These are phyloP conservation scores for Enteromius trimaculatus DNA, from an alignment of 2,797 vertebrate species.

Conservation along the genomic window DNA sequence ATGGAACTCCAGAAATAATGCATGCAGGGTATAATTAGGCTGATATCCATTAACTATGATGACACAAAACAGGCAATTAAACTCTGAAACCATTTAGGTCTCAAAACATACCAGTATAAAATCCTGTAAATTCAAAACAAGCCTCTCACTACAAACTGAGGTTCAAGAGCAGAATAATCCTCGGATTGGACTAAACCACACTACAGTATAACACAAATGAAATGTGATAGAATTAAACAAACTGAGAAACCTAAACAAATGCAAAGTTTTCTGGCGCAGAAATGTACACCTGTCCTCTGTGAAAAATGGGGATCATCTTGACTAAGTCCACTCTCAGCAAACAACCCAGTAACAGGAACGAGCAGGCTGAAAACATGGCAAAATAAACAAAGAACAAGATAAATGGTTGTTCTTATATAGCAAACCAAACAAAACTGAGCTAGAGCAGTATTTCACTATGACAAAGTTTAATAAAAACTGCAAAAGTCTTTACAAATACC, in stretches of 20 bases:
- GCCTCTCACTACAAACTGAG: not conserved
- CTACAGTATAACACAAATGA: not conserved
- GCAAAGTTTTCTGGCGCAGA: not conserved
- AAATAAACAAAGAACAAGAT: constrained; percentile 15
- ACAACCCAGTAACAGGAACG: not conserved
- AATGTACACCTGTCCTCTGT: constrained; percentile 3
- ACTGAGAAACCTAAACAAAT: not conserved
- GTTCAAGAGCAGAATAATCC: not conserved
- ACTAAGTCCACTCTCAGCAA: constrained; percentile 1
- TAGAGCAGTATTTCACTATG: not conserved
- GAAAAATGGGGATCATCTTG: constrained; percentile 7
- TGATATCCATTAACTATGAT: constrained; percentile 2
- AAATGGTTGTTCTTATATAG: constrained; percentile 4
- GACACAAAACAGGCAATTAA: constrained; percentile 34
- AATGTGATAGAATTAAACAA: not conserved
- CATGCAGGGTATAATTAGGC: constrained; percentile 19
- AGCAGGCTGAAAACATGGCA: not conserved
- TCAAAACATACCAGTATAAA: not conserved
- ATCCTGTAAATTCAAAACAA: constrained; percentile 15
- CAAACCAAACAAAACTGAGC: constrained; percentile 5
- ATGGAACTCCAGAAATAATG: constrained; percentile 21
- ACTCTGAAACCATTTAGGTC: not conserved
- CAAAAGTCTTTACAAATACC: not conserved
- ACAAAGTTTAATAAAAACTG: not conserved
- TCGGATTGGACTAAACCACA: not conserved